A percentile compares a stretch with the other conserved stretches of the same genome.
Evolutionary conservation across 1,140 invertebrate species (phyloP).

Genomic region (Cryptotermes secundus): DNA sequence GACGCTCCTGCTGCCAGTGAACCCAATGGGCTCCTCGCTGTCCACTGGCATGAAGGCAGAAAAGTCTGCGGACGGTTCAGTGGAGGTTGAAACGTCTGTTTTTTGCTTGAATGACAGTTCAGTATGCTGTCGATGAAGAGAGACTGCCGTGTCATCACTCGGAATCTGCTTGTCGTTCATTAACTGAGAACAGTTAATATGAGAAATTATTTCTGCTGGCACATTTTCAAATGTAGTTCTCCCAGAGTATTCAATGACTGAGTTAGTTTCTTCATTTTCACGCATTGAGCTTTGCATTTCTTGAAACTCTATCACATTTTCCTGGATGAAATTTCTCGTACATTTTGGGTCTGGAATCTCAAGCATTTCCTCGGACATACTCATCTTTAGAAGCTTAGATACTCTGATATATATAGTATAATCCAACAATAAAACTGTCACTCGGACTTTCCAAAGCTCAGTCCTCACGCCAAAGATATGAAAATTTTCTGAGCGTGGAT

Average conservation of each 20-base stretch:
- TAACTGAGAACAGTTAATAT: neutral
- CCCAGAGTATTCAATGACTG: neutral
- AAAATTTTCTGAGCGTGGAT: too few relatives aligned
- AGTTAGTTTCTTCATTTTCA: slow-evolving; percentile 39
- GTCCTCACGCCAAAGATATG: too few relatives aligned
- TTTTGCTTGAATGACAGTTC: neutral
- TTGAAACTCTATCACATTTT: slow-evolving; percentile 49
- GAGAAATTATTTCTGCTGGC: neutral
- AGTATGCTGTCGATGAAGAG: too few relatives aligned
- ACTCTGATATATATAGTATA: too few relatives aligned
- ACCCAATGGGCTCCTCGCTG: neutral
- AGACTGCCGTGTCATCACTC: neutral
- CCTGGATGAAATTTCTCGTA: slow-evolving; percentile 50
- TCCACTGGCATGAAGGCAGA: neutral
- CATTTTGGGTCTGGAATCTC: slow-evolving; percentile 43
- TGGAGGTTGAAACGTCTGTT: neutral
- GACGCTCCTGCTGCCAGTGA: slow-evolving; percentile 39
- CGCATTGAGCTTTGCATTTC: slow-evolving; percentile 45
- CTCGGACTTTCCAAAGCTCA: neutral
- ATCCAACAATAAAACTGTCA: neutral
- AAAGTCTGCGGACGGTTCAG: neutral
- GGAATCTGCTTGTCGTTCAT: neutral
- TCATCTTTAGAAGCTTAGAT: neutral
- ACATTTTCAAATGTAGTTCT: neutral
- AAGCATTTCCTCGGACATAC: neutral